Evolutionary conservation across 92 coral and sea anemone genomes (phyloP).

Genomic region (Anthopleura xanthogrammica): DNA sequence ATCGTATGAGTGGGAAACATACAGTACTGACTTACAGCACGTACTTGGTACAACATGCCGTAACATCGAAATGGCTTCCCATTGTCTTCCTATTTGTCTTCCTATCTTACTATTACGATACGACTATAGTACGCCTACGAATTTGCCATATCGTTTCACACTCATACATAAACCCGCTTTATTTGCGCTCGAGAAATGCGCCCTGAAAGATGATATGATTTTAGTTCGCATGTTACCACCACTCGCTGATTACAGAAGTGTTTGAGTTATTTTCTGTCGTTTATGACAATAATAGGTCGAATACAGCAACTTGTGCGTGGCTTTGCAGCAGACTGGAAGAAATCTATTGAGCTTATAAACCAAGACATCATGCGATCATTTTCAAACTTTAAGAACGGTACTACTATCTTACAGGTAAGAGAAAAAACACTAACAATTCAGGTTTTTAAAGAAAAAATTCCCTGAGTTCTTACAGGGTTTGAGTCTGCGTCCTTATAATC

Average conservation of each 20-base stretch:
- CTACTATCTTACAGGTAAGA: constrained; percentile 90
- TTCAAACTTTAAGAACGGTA: constrained; percentile 96
- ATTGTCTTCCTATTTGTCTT: background rate
- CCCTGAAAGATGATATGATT: no score
- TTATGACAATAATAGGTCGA: constrained; percentile 53
- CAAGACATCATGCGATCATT: constrained; percentile 97
- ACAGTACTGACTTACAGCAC: no score
- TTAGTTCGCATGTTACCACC: no score
- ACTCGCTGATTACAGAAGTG: background rate
- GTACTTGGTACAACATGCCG: no score
- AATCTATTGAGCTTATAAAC: constrained; percentile 87
- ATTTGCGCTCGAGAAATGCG: no score
- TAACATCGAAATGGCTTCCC: no score
- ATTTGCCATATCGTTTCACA: background rate
- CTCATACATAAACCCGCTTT: background rate
- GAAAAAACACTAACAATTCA: background rate
- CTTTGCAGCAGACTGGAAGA: constrained; percentile 98
- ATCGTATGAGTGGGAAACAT: no score
- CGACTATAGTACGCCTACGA: background rate
- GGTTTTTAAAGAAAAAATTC: no score
- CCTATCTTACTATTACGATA: no score
- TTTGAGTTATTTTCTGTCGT: background rate
- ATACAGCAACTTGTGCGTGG: constrained; percentile 97
- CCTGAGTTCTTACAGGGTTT: no score
- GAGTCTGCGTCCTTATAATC: no score